A percentile compares a stretch with the other conserved stretches of the same genome.
Conservation (phyloP, 2,797 vertebrate genomes). For the Neosilurus mollespiculum region DNA sequence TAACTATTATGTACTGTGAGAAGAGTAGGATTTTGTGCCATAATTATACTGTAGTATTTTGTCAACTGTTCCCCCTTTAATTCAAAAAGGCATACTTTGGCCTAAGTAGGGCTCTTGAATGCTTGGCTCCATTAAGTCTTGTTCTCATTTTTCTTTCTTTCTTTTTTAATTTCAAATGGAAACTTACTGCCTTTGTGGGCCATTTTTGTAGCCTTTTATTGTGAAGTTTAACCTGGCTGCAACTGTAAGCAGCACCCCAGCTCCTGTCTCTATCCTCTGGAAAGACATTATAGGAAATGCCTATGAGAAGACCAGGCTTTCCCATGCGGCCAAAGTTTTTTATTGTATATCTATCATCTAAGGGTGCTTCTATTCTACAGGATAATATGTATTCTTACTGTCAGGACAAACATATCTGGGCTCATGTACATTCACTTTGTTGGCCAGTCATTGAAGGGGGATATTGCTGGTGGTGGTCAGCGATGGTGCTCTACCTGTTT, state of each 20-base stretch:
- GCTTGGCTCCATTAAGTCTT: slow-evolving; percentile 58
- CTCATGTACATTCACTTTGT: slow-evolving; percentile 46
- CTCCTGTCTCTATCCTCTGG: slow-evolving; percentile 49
- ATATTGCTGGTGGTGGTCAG: slow-evolving; percentile 47
- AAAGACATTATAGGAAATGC: slow-evolving; percentile 49
- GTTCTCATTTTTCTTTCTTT: slow-evolving; percentile 46
- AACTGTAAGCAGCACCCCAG: slow-evolving; percentile 46
- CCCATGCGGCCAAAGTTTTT: slow-evolving; percentile 52
- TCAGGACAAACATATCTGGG: slow-evolving; percentile 56
- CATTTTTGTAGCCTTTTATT: slow-evolving; percentile 61
- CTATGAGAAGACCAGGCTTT: slow-evolving; percentile 53
- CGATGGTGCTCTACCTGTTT: slow-evolving; percentile 43
- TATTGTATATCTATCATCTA: slow-evolving; percentile 59
- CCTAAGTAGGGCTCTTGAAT: slow-evolving; percentile 63
- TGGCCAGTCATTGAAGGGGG: slow-evolving; percentile 41
- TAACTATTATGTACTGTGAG: slow-evolving; percentile 62
- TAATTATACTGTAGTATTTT: slow-evolving; percentile 70
- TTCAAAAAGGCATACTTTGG: slow-evolving; percentile 55
- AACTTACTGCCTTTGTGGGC: slow-evolving; percentile 58
- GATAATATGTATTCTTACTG: slow-evolving; percentile 57
- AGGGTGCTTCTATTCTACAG: slow-evolving; percentile 65
- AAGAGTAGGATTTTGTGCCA: slow-evolving; percentile 75
- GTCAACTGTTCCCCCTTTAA: slow-evolving; percentile 53
- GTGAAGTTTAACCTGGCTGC: slow-evolving; percentile 50
- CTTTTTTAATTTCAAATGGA: slow-evolving; percentile 38